These are phyloP conservation scores for Coregonus clupeaformis DNA, from an alignment of 2,113 vertebrate genomes.

Conservation along the genomic window DNA sequence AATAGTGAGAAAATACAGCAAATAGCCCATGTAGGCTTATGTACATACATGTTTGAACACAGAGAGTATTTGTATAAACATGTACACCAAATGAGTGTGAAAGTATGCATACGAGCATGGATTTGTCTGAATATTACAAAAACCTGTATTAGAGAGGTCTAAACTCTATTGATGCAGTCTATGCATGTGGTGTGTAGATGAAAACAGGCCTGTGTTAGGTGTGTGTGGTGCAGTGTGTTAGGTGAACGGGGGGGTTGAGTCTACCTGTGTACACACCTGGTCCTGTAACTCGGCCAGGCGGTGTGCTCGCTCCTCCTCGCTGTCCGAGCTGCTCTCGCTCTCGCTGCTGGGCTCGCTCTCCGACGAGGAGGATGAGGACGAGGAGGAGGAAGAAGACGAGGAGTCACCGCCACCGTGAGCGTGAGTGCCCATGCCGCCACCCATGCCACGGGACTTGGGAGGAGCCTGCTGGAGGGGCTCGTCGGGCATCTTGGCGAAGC, in stretches of 20 bases:
- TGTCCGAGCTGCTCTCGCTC: conserved; percentile 86
- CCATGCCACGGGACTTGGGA: conserved; percentile 67
- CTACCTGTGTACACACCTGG: conserved; percentile 85
- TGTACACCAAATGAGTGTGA: too few relatives aligned
- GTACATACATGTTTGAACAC: too few relatives aligned
- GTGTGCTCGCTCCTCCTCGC: conserved; percentile 90
- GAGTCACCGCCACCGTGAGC: conserved; percentile 54
- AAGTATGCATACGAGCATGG: too few relatives aligned
- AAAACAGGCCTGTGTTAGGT: not conserved
- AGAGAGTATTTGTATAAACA: too few relatives aligned
- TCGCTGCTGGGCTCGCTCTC: conserved; percentile 86
- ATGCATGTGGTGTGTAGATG: not conserved
- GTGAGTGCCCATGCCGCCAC: too few relatives aligned
- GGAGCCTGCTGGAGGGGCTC: conserved; percentile 77
- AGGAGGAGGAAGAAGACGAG: conserved; percentile 62
- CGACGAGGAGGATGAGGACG: conserved; percentile 79
- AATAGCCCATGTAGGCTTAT: too few relatives aligned
- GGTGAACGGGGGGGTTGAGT: not conserved
- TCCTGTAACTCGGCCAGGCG: conserved; percentile 91
- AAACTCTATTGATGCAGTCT: not conserved
- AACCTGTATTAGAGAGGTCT: not conserved
- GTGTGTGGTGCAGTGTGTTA: not conserved
- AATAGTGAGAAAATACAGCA: too few relatives aligned
- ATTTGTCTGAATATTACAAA: too few relatives aligned
- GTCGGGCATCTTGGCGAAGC: conserved; percentile 94